Evolutionary conservation across 2,797 vertebrate genomes (phyloP).

Genomic region (Xerus rutilus): DNA sequence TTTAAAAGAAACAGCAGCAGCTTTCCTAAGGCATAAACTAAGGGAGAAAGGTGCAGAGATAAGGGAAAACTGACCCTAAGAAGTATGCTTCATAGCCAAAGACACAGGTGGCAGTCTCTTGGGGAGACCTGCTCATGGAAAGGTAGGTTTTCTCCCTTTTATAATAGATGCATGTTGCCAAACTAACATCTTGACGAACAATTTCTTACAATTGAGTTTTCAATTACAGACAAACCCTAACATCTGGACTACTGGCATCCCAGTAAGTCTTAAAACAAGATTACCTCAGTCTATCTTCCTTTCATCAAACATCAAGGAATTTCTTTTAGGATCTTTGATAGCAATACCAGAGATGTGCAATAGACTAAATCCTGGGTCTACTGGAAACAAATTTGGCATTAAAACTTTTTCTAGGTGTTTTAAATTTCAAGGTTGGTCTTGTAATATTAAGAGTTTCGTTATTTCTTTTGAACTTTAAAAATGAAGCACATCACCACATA

Average conservation of each 20-base stretch:
- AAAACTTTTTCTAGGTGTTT: background rate
- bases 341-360: background rate
- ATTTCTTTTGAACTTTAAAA: background rate
- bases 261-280: background rate
- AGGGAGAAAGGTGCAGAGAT: background rate
- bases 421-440: background rate
- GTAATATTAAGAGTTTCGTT: background rate
- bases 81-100: background rate
- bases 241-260: background rate
- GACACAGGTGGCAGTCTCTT: background rate
- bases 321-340: background rate
- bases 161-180: background rate
- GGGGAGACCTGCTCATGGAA: background rate
- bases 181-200: background rate
- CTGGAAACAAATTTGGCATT: background rate
- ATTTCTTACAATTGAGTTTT: background rate
- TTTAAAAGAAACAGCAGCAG: background rate
- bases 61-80: background rate
- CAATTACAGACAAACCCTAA: background rate
- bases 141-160: background rate
- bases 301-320: background rate
- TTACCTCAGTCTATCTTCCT: background rate
- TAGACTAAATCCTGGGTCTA: background rate
- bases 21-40: background rate
- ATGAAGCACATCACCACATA: background rate